phyloP scores from a whole-genome alignment of 2,888 invertebrate genomes.

The Trachelus iudaicus region DNA sequence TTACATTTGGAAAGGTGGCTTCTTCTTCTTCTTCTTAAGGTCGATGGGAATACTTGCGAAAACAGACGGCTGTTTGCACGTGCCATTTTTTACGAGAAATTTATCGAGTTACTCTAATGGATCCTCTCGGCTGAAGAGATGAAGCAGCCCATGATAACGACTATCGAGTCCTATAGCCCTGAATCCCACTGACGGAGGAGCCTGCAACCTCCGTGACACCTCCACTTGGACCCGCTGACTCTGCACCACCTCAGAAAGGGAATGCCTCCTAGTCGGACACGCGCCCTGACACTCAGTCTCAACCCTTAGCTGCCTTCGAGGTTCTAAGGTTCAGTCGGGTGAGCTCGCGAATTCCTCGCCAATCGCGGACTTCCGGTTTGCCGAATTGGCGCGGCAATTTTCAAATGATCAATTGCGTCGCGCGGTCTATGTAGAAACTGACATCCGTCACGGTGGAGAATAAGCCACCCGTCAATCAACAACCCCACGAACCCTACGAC shows the following conservation, averaged over 20 bases:
- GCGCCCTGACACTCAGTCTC: too few species aligned
- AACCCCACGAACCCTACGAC: too few species aligned
- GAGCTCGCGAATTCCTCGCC: too few species aligned
- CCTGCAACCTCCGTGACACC: too few species aligned
- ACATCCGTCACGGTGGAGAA: neutral
- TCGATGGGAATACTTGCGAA: neutral
- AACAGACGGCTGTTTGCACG: slow-evolving; percentile 6
- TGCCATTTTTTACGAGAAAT: slow-evolving; percentile 1
- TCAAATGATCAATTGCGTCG: neutral
- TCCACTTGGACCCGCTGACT: too few species aligned
- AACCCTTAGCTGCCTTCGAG: too few species aligned
- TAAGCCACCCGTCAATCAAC: too few species aligned
- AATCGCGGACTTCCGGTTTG: neutral
- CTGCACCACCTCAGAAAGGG: too few species aligned
- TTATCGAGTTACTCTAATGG: slow-evolving; percentile 9
- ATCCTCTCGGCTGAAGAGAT: neutral
- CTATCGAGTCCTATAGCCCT: neutral
- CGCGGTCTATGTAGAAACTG: neutral
- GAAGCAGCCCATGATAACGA: neutral
- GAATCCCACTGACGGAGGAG: neutral
- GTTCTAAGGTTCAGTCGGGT: too few species aligned
- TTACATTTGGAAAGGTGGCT: neutral
- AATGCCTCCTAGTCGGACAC: too few species aligned
- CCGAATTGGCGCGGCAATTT: neutral
- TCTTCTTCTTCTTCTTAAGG: neutral